Conservation (phyloP, 2,888 invertebrate genomes). For the Melieria crassipennis region DNA sequence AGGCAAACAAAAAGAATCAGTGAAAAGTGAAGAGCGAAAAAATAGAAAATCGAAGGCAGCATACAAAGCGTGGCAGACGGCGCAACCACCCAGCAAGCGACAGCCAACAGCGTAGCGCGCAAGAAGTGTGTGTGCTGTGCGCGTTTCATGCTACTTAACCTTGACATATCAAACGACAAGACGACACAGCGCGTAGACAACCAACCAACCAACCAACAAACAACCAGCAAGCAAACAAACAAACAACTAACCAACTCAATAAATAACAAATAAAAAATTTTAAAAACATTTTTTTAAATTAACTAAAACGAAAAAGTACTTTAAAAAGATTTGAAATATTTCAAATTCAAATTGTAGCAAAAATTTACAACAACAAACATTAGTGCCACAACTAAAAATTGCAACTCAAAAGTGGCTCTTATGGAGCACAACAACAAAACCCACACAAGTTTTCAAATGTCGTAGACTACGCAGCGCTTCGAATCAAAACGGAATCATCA, state of each 20-base stretch:
- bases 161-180: slow-evolving; percentile 54
- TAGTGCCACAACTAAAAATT: too few species aligned
- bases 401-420: too few species aligned
- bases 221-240: slow-evolving; percentile 4
- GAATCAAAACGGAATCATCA: too few species aligned
- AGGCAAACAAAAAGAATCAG: not conserved
- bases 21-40: not conserved
- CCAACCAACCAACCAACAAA: slow-evolving; percentile 33
- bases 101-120: not conserved
- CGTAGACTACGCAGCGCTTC: too few species aligned
- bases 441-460: too few species aligned
- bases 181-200: slow-evolving; percentile 39
- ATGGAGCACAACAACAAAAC: too few species aligned
- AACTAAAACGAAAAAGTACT: not conserved
- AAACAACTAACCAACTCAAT: slow-evolving; percentile 7
- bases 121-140: slow-evolving; percentile 17
- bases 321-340: not conserved
- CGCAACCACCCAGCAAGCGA: not conserved
- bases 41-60: slow-evolving; percentile 2
- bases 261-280: not conserved
- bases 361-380: too few species aligned
- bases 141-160: slow-evolving; percentile 49
- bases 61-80: slow-evolving; percentile 1
- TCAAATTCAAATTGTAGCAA: not conserved
- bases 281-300: not conserved